Conservation (phyloP, 1,140 invertebrate genomes). For the Drosophila lacteicornis region DNA sequence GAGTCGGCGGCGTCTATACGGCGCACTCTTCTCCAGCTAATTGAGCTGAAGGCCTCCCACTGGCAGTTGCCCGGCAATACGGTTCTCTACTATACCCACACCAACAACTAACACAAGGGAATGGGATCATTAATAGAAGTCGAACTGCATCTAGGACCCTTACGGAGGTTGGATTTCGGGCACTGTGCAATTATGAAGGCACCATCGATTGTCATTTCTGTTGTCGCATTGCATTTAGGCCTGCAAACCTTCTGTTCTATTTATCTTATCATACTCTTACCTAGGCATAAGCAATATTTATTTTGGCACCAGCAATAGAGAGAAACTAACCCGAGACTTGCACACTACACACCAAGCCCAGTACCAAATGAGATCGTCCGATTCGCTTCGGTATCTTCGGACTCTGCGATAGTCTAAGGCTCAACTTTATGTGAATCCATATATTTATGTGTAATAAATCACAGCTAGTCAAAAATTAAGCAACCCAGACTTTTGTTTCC, state of each 20-base stretch:
- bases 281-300: slow-evolving; percentile 79
- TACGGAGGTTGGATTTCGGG: slow-evolving; percentile 29
- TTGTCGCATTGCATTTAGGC: slow-evolving; percentile 78
- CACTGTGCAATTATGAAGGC: slow-evolving; percentile 63
- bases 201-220: slow-evolving; percentile 52
- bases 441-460: slow-evolving; percentile 58
- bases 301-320: slow-evolving; percentile 59
- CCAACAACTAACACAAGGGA: slow-evolving; percentile 67
- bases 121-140: background rate
- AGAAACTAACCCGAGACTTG: slow-evolving; percentile 66
- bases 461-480: slow-evolving; percentile 47
- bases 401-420: slow-evolving; percentile 43
- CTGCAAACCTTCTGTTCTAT: slow-evolving; percentile 63
- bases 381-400: slow-evolving; percentile 24
- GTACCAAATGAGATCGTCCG: slow-evolving; percentile 43
- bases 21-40: slow-evolving; percentile 93
- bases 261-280: slow-evolving; percentile 68
- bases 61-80: slow-evolving; percentile 95
- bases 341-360: slow-evolving; percentile 44
- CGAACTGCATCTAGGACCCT: slow-evolving; percentile 1
- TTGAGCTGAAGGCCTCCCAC: slow-evolving; percentile 94
- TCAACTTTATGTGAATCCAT: slow-evolving; percentile 59
- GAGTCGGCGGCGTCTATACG: slow-evolving; percentile 88
- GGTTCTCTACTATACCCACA: slow-evolving; percentile 95
- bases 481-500: background rate